Base-by-base conservation (phyloP, 2,797 vertebrate species). In the Propithecus perrieri region DNA sequence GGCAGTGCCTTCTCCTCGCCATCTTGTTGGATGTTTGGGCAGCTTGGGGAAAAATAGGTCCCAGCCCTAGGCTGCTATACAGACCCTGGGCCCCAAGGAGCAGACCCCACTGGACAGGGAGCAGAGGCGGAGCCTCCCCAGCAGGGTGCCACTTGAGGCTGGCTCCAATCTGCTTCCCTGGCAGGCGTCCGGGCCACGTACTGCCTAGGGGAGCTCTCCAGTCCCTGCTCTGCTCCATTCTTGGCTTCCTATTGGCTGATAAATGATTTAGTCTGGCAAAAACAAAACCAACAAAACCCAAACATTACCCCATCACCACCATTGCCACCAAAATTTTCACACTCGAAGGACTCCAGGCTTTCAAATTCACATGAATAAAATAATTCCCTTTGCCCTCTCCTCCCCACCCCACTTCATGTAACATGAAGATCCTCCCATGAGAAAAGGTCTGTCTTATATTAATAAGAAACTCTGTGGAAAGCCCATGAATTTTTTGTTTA, bases 11-110 rank as follows among this genome's bases (percentile, higher is more conserved):
- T 76, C 55, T n/a, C 17, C 55, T 53, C 57, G 43, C 2, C 26
- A 18, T 57, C 83, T 89, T 63, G 33, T 43, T 72, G 48, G 18
- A 48, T n/a, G 9, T n/a, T 17, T 1, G 8, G 10, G 12, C 7
- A 59, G 12, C 3, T 1, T n/a, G 4, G 2, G 9, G 13, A 53
- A 6, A 57, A 4, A 24, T 0, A 50, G 33, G 43, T 0, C 2
- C 1, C 15, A 43, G 13, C 8, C 7, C 2, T n/a, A 38, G 17
- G 43, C 24, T 76, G 8, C 6, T 20, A 63, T 26, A 43, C 14
- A 28, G 22, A 35, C 18, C 38, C 2, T 14, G 65, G 78, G 33
- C 24, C 28, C 10, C 9, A 43, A 75, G 33, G 14, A n/a, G 30
- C 59, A 74, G 41, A 28, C 86, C n/a, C 4, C 1, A 26, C 28